Evolutionary conservation across 2,888 invertebrate genomes (phyloP), one percentile per base, ranked within the genome.

Genomic region (Ochropacha duplaris): DNA sequence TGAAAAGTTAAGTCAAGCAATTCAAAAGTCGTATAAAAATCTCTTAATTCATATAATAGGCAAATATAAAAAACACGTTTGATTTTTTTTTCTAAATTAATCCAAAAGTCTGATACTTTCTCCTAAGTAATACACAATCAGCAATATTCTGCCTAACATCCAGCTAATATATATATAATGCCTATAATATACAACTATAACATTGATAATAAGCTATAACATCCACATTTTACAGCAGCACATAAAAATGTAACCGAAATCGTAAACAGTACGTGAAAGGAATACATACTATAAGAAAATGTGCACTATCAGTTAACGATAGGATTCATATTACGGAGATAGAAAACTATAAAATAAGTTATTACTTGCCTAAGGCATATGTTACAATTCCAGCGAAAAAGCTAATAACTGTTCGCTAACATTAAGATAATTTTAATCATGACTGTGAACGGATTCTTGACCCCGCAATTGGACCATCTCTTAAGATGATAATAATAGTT

Each of bases 211-310:
- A 44, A 44, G 44, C 44, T 44, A 19, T 44, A 44, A 19, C 44
- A 31, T 31, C 12, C 19, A 22, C 28, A 49, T 28, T 55, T 55
- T 49, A 57, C 55, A 49, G 49, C 50, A 28, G 36, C 24, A 49
- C 59, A 52, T 63, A 59, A 63, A 63, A 57, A 49, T 50, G 60
- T 58, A 49, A 54, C 59, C 59, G 57, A 49, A 51, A 59, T 55
- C 58, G 54, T 66, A 63, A 66, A 66, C 56, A 39, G 49, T 55
- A 44, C 49, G 58, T 61, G 55, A 60, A 65, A 52, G 54, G 54
- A 54, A 56, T 50, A 54, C 54, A 56, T 50, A 54, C 54, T 51
- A 56, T 54, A 22, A 54, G 56, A 26, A 61, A 60, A 56, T 60
- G 65, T 61, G 56, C 57, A 57, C 54, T 63, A 57, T 56, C 56